Conservation (phyloP, 2,797 vertebrate species). For the Enteromius treurensis region DNA sequence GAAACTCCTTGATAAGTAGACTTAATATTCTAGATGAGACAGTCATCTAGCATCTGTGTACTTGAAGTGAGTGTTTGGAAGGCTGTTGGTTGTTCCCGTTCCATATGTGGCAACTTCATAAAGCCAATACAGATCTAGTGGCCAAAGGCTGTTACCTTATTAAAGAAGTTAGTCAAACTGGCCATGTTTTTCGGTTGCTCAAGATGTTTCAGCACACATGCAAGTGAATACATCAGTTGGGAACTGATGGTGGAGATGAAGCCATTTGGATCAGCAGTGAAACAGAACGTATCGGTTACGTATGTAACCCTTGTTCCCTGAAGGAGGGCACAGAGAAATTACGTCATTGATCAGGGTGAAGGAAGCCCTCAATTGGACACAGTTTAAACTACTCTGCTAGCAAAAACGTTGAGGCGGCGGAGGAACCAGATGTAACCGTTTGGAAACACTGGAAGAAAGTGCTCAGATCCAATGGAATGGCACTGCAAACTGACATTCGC, state of each 20-base stretch:
- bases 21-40: not conserved
- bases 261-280: not conserved
- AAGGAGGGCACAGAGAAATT: no score
- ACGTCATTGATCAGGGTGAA: no score
- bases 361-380: no score
- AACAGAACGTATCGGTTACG: not conserved
- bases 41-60: not conserved
- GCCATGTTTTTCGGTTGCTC: conserved; percentile 19
- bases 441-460: no score
- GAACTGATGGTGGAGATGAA: not conserved
- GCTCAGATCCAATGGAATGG: no score
- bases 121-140: not conserved
- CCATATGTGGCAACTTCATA: conserved; percentile 2
- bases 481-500: no score
- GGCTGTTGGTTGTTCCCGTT: not conserved
- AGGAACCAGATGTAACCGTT: no score
- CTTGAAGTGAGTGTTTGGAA: not conserved
- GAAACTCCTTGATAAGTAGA: not conserved
- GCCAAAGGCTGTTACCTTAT: not conserved
- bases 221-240: conserved; percentile 7
- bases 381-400: no score
- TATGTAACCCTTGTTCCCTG: no score
- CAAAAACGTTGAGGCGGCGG: no score
- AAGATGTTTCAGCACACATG: not conserved
- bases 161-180: conserved; percentile 30